These are phyloP conservation scores for Pseudobourletiella spinata DNA, from an alignment of 1,140 invertebrate species.

Conservation along the genomic window DNA sequence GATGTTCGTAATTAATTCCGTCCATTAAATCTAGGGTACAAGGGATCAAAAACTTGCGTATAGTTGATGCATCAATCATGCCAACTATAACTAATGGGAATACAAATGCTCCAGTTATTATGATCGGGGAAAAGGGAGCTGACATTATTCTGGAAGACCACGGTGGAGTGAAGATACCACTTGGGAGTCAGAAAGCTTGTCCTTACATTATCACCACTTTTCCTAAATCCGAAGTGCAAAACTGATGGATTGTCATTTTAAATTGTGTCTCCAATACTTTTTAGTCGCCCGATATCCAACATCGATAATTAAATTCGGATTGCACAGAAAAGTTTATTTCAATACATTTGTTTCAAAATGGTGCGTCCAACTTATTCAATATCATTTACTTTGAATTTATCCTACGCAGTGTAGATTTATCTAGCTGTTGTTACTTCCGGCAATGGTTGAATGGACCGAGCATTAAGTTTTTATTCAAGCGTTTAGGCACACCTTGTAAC, in stretches of 20 bases:
- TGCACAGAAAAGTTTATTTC: not conserved
- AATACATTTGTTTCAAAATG: no score
- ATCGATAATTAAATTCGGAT: not conserved
- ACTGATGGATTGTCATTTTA: not conserved
- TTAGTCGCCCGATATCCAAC: not conserved
- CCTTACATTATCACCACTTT: no score
- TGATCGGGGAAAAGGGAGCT: slow-evolving; percentile 8
- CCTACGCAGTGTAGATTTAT: no score
- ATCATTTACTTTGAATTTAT: no score
- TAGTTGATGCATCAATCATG: slow-evolving; percentile 8
- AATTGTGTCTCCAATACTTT: not conserved
- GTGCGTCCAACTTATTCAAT: no score
- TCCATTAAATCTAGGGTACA: no score
- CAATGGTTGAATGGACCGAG: no score
- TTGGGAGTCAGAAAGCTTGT: not conserved
- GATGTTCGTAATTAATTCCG: not conserved
- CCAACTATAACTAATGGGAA: slow-evolving; percentile 10
- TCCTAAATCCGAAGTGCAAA: no score
- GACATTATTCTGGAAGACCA: not conserved
- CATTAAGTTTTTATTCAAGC: no score
- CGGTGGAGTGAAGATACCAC: not conserved
- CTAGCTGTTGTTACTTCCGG: no score
- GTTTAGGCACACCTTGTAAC: no score
- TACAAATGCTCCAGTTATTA: not conserved
- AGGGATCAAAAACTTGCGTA: not conserved